Conservation (phyloP, 2,113 vertebrate species). For the Oryzias javanicus region DNA sequence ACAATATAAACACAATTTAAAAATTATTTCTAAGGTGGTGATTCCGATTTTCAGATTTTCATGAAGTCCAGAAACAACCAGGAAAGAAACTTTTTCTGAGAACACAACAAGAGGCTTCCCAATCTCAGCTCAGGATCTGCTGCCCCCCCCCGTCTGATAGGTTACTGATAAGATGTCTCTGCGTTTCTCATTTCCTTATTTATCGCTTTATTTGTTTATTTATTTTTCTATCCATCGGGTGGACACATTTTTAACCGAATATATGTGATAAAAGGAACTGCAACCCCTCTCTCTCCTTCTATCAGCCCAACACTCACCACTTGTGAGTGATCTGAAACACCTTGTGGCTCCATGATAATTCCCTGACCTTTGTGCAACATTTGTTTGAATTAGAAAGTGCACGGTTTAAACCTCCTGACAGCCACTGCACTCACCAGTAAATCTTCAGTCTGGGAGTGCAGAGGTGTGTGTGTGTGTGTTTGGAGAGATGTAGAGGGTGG, state of each 20-base stretch:
- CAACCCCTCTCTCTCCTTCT: conserved; percentile 27
- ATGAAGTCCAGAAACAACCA: too few relatives aligned
- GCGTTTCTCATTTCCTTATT: conserved; percentile 59
- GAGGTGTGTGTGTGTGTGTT: conserved; percentile 40
- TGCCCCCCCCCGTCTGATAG: background rate
- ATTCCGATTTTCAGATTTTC: too few relatives aligned
- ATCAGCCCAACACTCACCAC: conserved; percentile 70
- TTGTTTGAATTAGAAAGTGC: conserved; percentile 82
- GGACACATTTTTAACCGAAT: conserved; percentile 17
- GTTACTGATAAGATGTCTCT: conserved; percentile 38
- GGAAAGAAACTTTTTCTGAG: too few relatives aligned
- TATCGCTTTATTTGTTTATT: conserved; percentile 52
- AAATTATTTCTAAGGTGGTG: too few relatives aligned
- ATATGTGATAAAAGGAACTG: background rate
- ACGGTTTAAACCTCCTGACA: conserved; percentile 71
- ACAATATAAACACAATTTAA: too few relatives aligned
- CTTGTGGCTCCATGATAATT: conserved; percentile 71
- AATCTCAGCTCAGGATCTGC: too few relatives aligned
- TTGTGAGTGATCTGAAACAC: conserved; percentile 76
- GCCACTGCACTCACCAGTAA: conserved; percentile 70
- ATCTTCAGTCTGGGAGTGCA: conserved; percentile 57
- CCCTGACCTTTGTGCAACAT: conserved; percentile 60
- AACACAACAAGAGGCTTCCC: too few relatives aligned
- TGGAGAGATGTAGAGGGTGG: conserved; percentile 12
- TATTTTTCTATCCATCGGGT: conserved; percentile 43